A percentile compares a stretch with the other conserved stretches of the same genome.
These are phyloP conservation scores for Agraylea sexmaculata DNA, from an alignment of 1,140 invertebrate species.

Conservation along the genomic window DNA sequence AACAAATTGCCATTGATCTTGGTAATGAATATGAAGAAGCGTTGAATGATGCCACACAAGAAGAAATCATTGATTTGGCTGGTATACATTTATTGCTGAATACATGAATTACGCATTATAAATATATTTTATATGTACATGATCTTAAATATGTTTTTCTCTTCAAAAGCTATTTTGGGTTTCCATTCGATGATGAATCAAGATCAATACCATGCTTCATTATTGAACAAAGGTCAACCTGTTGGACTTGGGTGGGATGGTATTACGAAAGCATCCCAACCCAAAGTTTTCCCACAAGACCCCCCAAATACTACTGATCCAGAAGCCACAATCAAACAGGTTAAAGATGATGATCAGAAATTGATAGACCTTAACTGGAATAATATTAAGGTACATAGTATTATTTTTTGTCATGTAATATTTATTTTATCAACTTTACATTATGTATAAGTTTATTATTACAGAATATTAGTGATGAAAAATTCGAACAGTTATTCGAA, in stretches of 20 bases:
- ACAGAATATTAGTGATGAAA: constrained; percentile 94
- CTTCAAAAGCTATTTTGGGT: constrained; percentile 79
- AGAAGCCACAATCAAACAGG: constrained; percentile 78
- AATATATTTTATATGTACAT: not conserved
- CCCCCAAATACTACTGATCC: constrained; percentile 91
- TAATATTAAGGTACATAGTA: constrained; percentile 87
- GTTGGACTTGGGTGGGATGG: constrained; percentile 82
- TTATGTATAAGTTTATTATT: no score
- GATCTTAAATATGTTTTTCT: not conserved
- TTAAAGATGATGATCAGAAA: constrained; percentile 78
- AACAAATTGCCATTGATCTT: constrained; percentile 84
- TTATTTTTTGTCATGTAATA: no score
- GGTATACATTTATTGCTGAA: constrained; percentile 45
- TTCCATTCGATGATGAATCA: constrained; percentile 99
- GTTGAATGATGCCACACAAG: constrained; percentile 81
- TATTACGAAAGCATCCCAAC: constrained; percentile 86
- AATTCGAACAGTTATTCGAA: constrained; percentile 81
- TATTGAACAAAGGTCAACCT: constrained; percentile 82
- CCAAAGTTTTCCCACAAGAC: constrained; percentile 80
- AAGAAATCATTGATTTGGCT: constrained; percentile 98
- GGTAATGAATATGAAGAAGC: constrained; percentile 94
- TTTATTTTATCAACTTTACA: no score
- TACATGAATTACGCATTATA: no score
- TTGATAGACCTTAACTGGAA: constrained; percentile 90
- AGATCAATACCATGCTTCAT: constrained; percentile 96